A percentile compares a stretch with the other conserved stretches of the same genome.
phyloP scores from a whole-genome alignment of 35 echinoderm and acorn worm species.

The Antedon bifida region DNA sequence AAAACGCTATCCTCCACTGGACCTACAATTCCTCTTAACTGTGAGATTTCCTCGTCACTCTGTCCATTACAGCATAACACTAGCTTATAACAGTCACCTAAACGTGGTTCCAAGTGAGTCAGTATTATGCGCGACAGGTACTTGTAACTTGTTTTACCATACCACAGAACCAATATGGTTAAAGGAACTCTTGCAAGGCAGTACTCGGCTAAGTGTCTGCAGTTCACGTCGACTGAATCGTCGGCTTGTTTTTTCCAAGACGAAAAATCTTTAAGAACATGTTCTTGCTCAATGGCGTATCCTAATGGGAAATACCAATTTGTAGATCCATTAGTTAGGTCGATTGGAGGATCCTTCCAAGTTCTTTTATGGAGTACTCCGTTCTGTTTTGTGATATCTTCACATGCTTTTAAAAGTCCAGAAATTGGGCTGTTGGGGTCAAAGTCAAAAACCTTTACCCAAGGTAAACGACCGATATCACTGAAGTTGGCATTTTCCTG shows the following conservation, averaged over 20 bases:
- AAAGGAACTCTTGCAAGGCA: constrained; percentile 6
- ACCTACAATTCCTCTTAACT: background rate
- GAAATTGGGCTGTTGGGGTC: constrained; percentile 11
- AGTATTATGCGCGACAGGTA: background rate
- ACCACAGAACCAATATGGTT: constrained; percentile 26
- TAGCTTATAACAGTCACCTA: background rate
- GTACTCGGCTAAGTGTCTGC: background rate
- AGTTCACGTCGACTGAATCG: background rate
- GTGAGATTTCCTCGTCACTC: background rate
- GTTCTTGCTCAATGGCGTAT: constrained; percentile 4
- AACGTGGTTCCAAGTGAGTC: constrained; percentile 10
- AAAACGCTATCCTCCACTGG: background rate
- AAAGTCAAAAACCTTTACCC: constrained; percentile 28
- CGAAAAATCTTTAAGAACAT: background rate
- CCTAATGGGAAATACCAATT: background rate
- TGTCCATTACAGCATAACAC: constrained; percentile 1
- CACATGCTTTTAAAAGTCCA: constrained; percentile 8
- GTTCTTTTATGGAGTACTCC: background rate
- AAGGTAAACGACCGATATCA: constrained; percentile 5
- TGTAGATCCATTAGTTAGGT: background rate
- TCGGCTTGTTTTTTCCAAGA: constrained; percentile 1
- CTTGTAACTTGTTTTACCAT: background rate
- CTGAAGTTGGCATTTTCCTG: background rate
- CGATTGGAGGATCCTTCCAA: constrained; percentile 12
- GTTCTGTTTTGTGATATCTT: background rate